These are phyloP conservation scores for Eulacestoma nigropectus DNA, from an alignment of 2,113 vertebrate species.

Conservation along the genomic window DNA sequence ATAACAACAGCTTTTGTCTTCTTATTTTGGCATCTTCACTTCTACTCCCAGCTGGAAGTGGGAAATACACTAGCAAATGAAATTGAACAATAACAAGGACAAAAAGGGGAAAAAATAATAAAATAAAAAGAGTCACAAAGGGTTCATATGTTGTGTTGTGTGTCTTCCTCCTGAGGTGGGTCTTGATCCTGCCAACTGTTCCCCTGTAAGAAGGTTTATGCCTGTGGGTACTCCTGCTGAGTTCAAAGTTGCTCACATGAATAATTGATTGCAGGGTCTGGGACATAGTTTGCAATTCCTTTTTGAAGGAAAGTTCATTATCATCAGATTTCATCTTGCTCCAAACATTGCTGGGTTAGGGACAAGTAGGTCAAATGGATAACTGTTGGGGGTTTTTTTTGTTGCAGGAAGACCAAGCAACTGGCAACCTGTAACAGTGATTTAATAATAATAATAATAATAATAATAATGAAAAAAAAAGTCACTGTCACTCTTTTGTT, in stretches of 20 bases:
- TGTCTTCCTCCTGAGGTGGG: slow-evolving; percentile 45
- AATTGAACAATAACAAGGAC: slow-evolving; percentile 34
- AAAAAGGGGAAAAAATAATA: not conserved
- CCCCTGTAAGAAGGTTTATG: slow-evolving; percentile 51
- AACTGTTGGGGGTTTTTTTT: not conserved
- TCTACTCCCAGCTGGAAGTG: slow-evolving; percentile 28
- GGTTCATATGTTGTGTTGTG: slow-evolving; percentile 31
- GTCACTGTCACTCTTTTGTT: not conserved
- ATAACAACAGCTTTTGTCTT: slow-evolving; percentile 10
- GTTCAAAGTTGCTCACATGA: slow-evolving; percentile 61
- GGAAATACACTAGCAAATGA: slow-evolving; percentile 11
- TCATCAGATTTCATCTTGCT: slow-evolving; percentile 29
- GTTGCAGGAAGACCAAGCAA: not conserved
- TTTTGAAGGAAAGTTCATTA: slow-evolving; percentile 55
- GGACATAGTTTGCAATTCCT: slow-evolving; percentile 32
- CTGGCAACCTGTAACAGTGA: not conserved
- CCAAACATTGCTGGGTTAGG: not conserved
- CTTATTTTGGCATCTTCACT: slow-evolving; percentile 6
- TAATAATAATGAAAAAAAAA: not conserved
- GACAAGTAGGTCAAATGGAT: slow-evolving; percentile 24
- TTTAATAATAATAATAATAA: not conserved
- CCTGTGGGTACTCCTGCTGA: slow-evolving; percentile 57
- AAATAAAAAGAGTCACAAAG: slow-evolving; percentile 19
- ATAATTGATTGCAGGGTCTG: slow-evolving; percentile 59
- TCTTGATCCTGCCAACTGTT: slow-evolving; percentile 60